Base-by-base conservation (phyloP, 2,797 vertebrate species). In the Taeniopygia guttata region DNA sequence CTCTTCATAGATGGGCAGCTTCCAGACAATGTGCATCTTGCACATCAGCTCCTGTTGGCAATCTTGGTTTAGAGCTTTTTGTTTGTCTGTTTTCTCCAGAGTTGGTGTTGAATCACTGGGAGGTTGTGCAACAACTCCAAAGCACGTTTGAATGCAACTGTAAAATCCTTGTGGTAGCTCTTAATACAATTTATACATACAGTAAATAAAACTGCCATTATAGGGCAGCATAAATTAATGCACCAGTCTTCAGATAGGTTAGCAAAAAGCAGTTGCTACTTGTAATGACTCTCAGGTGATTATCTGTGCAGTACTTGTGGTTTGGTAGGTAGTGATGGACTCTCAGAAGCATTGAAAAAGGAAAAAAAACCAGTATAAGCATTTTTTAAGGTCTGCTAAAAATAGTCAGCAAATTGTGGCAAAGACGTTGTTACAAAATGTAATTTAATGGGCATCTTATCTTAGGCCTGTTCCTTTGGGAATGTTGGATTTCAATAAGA, bases 401-500 rank as follows among this genome's bases (percentile, higher is more conserved):
- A 96, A 49, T 48, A 82, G 32, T 52, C 3, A 6, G 78, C 80
- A 51, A 21, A 56, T 49, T 30, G 52, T 43, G 69, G 18, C 85
- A 84, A 87, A 70, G 51, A 68, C 66, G 23, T 85, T 55, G 63
- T 54, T 86, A 83, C 30, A 93, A 93, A 95, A 91, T 86, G 51
- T 59, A 48, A 34, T 73, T 95, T 91, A 88, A 90, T 62, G 79
- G 68, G 27, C 48, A 68, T 64, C 25, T 90, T 95, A 63, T 90
- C 84, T 90, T 91, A 79, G 74, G 36, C 68, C 54, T 72, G 2
- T 87, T 89, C 91, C 90, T 88, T 85, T 13, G 87, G 79, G 89
- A 88, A 52, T 26, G 7, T 1, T 90, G 95, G 49, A 89, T 97
- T 96, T 96, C 87, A 77, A 78, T 72, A 93, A 16, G 56, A 45